Base-by-base conservation (phyloP, 1,140 invertebrate species). In the Acromyrmex heyeri region DNA sequence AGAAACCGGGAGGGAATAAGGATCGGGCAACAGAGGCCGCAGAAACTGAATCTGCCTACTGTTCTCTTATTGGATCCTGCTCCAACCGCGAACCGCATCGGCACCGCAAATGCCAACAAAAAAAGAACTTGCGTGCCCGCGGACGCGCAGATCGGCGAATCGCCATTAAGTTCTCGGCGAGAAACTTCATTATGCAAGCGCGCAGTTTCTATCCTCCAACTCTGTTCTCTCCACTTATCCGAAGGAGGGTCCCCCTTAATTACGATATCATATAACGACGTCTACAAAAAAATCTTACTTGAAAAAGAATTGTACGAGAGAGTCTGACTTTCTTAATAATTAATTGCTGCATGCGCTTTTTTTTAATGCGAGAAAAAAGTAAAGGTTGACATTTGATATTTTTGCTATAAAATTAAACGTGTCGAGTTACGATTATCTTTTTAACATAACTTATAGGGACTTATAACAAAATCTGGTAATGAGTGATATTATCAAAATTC, bases 1-100 rank as follows among this genome's bases (percentile, higher is more conserved):
- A 85, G 65, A 85, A 82, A 67, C 10, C 70, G 57, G 57, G 1
- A 64, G 24, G 48, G 61, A 77, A 70, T 21, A 44, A 53, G 18
- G 34, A 61, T 57, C 55, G 44, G 59, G 44, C 21, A 18, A 14
- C 18, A 30, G 48, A 65, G 55, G 38, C 59, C 65, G 78, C 75
- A 76, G 88, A 91, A 88, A 91, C 90, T 81, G 75, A 90, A 91
- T 90, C 89, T 86, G 88, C 55, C 70, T 83, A 70, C 53, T 55
- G 75, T 79, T 90, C 64, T 88, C 79, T 83, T 57, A 59, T 73
- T 64, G 69, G 75, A 55, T 76, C 24, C 83, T 27, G 73, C 10
- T 62, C n/a, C 30, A 77, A 90, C 89, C 90, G 77, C 90, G 65
- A 65, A 91, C 90, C 90, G 82, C 89, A 78, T 50, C 55, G 78